Evolutionary conservation across 2,888 invertebrate genomes (phyloP).

Genomic region (Volucella zonaria): DNA sequence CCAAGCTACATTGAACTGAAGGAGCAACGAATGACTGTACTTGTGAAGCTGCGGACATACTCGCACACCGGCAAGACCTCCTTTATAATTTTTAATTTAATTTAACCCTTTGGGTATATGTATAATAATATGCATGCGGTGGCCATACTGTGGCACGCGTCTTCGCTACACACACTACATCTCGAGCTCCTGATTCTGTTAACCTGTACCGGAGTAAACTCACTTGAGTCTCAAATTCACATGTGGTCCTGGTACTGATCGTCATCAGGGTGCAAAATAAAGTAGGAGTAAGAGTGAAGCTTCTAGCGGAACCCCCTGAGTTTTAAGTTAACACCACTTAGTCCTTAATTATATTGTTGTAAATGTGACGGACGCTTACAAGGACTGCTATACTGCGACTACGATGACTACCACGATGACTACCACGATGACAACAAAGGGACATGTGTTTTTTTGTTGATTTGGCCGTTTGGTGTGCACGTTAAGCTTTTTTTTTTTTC

Average conservation of each 20-base stretch:
- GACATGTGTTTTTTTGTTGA: conserved; percentile 69
- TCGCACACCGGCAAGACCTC: conserved; percentile 47
- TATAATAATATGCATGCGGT: conserved; percentile 66
- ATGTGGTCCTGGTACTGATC: conserved; percentile 46
- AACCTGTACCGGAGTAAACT: conserved; percentile 5
- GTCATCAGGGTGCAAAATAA: conserved; percentile 27
- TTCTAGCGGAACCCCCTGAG: conserved; percentile 42
- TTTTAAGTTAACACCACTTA: conserved; percentile 73
- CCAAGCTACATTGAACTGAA: conserved; percentile 11
- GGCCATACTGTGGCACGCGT: conserved; percentile 65
- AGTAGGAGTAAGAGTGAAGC: conserved; percentile 12
- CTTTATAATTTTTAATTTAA: conserved; percentile 74
- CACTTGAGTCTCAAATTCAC: conserved; percentile 68
- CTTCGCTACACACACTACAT: conserved; percentile 1
- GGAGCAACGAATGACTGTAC: conserved; percentile 41
- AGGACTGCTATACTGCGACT: conserved; percentile 3
- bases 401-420: conserved; percentile 13
- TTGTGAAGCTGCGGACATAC: conserved; percentile 46
- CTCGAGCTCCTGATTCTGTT: neutral
- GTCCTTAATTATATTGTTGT: conserved; percentile 73
- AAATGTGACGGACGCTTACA: conserved; percentile 63
- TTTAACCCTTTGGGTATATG: conserved; percentile 64
- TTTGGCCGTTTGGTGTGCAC: conserved; percentile 47
- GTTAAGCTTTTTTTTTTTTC: conserved; percentile 39
- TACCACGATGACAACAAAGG: conserved; percentile 29